A percentile compares a stretch with the other conserved stretches of the same genome.
phyloP scores from a whole-genome alignment of 2,113 vertebrate species.

The mouse (Mus musculus) region DNA sequence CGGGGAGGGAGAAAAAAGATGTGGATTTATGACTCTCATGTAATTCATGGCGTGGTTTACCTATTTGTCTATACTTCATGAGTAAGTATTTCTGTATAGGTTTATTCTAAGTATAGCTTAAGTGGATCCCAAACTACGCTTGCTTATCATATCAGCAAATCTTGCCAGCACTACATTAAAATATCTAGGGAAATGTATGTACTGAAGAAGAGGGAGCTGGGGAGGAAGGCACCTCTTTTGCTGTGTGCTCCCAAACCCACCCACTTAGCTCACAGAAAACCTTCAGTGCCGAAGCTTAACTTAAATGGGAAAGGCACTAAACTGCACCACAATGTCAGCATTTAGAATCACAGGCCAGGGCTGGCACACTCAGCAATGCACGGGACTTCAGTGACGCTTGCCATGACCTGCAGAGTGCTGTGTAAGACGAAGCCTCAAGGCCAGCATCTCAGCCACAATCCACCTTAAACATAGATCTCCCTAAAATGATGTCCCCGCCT shows the following conservation, averaged over 20 bases:
- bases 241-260: background rate
- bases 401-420: background rate
- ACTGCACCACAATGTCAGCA: background rate
- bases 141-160: slow-evolving; percentile 4
- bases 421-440: background rate
- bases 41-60: background rate
- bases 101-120: background rate
- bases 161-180: background rate
- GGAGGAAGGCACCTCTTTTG: background rate
- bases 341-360: background rate
- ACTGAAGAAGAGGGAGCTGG: background rate
- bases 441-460: background rate
- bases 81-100: background rate
- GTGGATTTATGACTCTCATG: background rate
- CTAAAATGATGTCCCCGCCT: background rate
- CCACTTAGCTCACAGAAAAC: slow-evolving; percentile 2
- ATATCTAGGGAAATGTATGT: background rate
- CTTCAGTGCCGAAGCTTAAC: slow-evolving; percentile 43
- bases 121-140: background rate
- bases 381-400: background rate
- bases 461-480: background rate
- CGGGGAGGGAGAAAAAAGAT: background rate
- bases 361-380: background rate
- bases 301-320: background rate
- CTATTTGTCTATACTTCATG: background rate